A percentile compares a stretch with the other conserved stretches of the same genome.
These are phyloP conservation scores for Gallirallus australis DNA, from an alignment of 2,797 vertebrate genomes.

Conservation along the genomic window DNA sequence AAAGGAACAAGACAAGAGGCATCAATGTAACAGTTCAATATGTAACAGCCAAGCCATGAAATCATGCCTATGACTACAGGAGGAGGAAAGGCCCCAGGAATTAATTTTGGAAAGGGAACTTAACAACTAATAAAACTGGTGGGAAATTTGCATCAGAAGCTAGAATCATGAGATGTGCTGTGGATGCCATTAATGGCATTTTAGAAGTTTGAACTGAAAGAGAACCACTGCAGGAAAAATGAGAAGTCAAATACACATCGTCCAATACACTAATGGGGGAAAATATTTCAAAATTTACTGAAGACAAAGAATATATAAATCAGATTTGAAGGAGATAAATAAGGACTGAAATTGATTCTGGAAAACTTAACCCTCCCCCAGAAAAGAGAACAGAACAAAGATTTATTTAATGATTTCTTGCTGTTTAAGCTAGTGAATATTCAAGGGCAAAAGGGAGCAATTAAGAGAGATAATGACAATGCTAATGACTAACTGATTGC, in stretches of 20 bases:
- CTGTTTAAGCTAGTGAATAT: not conserved
- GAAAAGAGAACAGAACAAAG: not conserved
- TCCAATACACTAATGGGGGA: accelerated
- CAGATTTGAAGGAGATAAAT: not conserved
- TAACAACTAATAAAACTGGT: not conserved
- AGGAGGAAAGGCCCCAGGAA: not conserved
- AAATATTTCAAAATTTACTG: not conserved
- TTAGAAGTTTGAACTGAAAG: not conserved
- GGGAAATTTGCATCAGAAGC: not conserved
- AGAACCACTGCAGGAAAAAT: not conserved
- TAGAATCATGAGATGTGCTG: not conserved
- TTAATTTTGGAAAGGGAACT: not conserved
- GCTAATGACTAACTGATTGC: slow-evolving; percentile 3
- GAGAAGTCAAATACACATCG: not conserved
- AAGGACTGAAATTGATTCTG: not conserved
- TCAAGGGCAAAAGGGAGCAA: not conserved
- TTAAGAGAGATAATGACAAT: not conserved
- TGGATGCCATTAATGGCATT: not conserved
- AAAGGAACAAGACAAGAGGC: not conserved
- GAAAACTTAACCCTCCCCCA: not conserved
- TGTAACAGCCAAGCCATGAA: not conserved
- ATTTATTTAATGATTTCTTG: slow-evolving; percentile 8
- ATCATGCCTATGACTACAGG: not conserved
- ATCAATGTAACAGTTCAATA: not conserved
- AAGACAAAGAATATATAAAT: not conserved